Evolutionary conservation across 1,140 invertebrate species (phyloP).

Genomic region (Solenopsis invicta): DNA sequence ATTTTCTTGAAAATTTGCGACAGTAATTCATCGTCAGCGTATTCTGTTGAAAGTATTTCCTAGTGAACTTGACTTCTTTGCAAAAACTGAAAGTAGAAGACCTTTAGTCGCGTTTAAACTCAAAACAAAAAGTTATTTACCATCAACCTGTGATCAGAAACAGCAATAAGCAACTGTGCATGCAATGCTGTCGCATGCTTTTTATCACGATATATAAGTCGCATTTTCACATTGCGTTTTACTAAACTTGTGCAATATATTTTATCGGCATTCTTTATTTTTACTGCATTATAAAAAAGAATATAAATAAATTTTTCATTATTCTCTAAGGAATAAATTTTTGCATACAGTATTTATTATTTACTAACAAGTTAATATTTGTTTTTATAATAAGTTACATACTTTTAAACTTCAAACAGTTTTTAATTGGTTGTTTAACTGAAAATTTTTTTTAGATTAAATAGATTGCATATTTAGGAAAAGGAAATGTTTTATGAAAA

Average conservation of each 20-base stretch:
- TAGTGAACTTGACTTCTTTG: constrained; percentile 1
- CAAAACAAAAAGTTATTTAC: constrained; percentile 52
- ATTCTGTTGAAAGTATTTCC: constrained; percentile 45
- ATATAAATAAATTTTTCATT: background rate
- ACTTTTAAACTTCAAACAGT: background rate
- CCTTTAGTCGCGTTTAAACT: constrained; percentile 22
- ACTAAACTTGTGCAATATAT: constrained; percentile 10
- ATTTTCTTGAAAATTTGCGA: constrained; percentile 31
- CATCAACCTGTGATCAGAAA: constrained; percentile 28
- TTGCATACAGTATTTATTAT: background rate
- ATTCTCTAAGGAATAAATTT: background rate
- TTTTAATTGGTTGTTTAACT: background rate
- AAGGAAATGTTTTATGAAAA: background rate
- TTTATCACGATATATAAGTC: constrained; percentile 17
- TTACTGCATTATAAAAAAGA: background rate
- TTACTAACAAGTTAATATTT: background rate
- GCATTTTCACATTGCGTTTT: background rate
- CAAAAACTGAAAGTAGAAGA: constrained; percentile 34
- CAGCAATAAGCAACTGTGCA: constrained; percentile 29
- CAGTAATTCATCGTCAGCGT: constrained; percentile 18
- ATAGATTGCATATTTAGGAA: background rate
- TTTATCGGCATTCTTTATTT: constrained; percentile 19
- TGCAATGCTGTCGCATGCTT: background rate
- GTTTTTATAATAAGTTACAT: background rate
- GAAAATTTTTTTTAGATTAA: background rate